Evolutionary conservation across 2,888 invertebrate species (phyloP).

Genomic region (Tetropium fuscum): DNA sequence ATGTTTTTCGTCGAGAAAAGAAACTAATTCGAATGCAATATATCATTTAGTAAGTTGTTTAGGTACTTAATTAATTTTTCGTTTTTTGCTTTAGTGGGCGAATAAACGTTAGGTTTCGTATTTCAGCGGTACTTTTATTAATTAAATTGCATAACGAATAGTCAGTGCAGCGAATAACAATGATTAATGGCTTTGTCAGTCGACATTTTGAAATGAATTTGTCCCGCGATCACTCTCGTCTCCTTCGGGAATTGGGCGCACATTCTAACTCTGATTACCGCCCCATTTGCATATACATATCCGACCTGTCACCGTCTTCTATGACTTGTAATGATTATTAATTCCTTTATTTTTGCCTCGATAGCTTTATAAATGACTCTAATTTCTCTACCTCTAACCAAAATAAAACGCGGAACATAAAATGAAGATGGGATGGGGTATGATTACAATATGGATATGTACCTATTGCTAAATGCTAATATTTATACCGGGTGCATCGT

Average conservation of each 20-base stretch:
- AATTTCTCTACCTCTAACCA: constrained; percentile 16
- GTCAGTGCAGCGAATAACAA: constrained; percentile 44
- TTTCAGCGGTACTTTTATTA: constrained; percentile 20
- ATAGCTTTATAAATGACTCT: constrained; percentile 19
- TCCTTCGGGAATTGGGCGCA: constrained; percentile 44
- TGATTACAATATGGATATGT: no score
- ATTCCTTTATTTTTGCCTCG: constrained; percentile 37
- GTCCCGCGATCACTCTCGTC: constrained; percentile 55
- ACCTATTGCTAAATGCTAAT: no score
- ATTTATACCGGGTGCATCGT: no score
- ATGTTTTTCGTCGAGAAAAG: no score
- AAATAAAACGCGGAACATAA: no score
- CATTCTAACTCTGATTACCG: constrained; percentile 48
- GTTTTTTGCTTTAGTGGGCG: not conserved
- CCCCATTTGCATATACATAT: constrained; percentile 48
- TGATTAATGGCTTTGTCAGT: constrained; percentile 57
- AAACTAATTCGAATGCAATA: no score
- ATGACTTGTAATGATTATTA: constrained; percentile 42
- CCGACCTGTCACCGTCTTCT: constrained; percentile 44
- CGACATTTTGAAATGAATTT: constrained; percentile 58
- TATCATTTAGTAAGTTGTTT: no score
- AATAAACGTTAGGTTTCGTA: constrained; percentile 5
- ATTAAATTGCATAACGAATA: constrained; percentile 44
- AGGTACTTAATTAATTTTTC: no score
- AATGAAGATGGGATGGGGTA: no score